Evolutionary conservation across 2,888 invertebrate species (phyloP), one percentile per base, ranked within the genome.

Genomic region (Meiosimyza platycephala): DNA sequence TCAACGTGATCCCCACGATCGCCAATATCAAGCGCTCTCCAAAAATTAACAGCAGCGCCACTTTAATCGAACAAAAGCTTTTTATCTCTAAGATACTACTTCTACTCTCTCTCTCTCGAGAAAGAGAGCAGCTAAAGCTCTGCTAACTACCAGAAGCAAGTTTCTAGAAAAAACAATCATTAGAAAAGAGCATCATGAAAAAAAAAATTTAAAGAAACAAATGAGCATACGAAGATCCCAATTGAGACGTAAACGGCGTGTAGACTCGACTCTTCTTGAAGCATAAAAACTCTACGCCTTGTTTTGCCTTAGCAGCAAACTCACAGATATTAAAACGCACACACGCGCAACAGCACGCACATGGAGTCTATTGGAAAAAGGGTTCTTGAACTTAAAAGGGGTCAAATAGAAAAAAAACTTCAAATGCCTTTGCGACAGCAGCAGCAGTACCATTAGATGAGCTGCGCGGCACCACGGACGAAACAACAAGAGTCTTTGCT

Each of bases 381-480:
- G 84, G 84, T 84, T 84, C 85, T 84, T 84, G 84, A 84, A 84
- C 84, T 84, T 84, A 84, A 84, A 84, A 83, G 85, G 83, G 84
- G 84, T 84, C 84, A 84, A 83, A 74, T 54, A 22, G 3, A 4
- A 28, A 40, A 63, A 40, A 62, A 70, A 63, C 70, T 63, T 70
- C 47, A 47, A 62, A 70, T 70, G 63, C 70, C 70, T 70, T 52
- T 60, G 40, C 40, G 9, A 28, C 28, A 28, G 28, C 9, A 9
- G 40, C 40, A 9, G 9, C 40, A 40, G 40, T 5, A 40, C 6
- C 40, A 50, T 51, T 48, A 22, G n/a, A 68, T 22, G 59, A 48
- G 59, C 51, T 70, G 40, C 28, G 54, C 70, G 28, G 28, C 50
- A 51, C 28, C 16, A 59, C 63, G 50, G 48, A 66, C 52, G 13